Evolutionary conservation across 1,140 invertebrate species (phyloP).

Genomic region (Physella acuta): DNA sequence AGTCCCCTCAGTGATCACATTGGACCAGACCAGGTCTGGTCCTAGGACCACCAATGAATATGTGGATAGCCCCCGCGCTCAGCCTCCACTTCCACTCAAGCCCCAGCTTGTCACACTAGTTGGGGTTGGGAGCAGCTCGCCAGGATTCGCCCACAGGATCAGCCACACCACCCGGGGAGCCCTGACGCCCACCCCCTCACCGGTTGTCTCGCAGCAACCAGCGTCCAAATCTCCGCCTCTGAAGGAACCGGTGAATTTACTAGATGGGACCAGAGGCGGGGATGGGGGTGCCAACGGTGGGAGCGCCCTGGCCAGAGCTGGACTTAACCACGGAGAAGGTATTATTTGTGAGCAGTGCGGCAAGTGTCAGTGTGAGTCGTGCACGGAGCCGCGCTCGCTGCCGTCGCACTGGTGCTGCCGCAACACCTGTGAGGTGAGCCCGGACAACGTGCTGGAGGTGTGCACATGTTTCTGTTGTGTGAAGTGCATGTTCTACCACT

Average conservation of each 20-base stretch:
- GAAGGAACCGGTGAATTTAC: slow-evolving; percentile 32
- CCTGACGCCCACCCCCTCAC: background rate
- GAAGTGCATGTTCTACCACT: slow-evolving; percentile 90
- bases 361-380: slow-evolving; percentile 82
- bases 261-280: slow-evolving; percentile 6
- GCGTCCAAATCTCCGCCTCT: slow-evolving; percentile 40
- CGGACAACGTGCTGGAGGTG: slow-evolving; percentile 82
- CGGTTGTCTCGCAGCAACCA: slow-evolving; percentile 38
- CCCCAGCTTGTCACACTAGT: slow-evolving; percentile 2
- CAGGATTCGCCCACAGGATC: slow-evolving; percentile 15
- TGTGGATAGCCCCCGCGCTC: slow-evolving; percentile 49
- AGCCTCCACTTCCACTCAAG: slow-evolving; percentile 27
- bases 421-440: slow-evolving; percentile 81
- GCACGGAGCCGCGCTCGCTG: slow-evolving; percentile 78
- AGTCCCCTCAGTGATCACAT: slow-evolving; percentile 36
- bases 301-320: slow-evolving; percentile 42
- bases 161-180: slow-evolving; percentile 7
- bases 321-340: slow-evolving; percentile 56
- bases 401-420: slow-evolving; percentile 86
- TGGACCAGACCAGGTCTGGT: slow-evolving; percentile 47
- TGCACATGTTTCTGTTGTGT: slow-evolving; percentile 90
- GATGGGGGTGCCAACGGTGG: background rate
- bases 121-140: slow-evolving; percentile 14
- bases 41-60: slow-evolving; percentile 55
- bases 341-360: slow-evolving; percentile 85